phyloP scores from a whole-genome alignment of 2,888 invertebrate species.

The Stenodema calcarata region DNA sequence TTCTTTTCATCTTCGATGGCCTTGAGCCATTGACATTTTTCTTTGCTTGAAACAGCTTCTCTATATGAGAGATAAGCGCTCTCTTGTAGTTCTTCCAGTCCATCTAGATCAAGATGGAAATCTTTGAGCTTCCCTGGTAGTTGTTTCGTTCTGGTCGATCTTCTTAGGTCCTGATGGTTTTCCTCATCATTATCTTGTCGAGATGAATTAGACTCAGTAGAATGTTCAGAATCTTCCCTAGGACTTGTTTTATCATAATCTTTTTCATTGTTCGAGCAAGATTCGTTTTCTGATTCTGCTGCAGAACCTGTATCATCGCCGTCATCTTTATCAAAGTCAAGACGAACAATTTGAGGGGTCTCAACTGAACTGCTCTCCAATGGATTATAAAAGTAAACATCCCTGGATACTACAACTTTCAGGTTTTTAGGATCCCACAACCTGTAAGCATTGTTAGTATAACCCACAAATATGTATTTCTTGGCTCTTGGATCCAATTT shows the following conservation, averaged over 20 bases:
- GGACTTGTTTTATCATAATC: neutral
- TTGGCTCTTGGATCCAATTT: slow-evolving; percentile 25
- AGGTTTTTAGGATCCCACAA: slow-evolving; percentile 25
- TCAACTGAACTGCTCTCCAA: neutral
- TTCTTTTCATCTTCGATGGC: slow-evolving; percentile 57
- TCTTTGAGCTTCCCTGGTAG: neutral
- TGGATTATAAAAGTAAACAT: neutral
- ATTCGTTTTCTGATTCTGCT: neutral
- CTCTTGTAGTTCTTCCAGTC: neutral
- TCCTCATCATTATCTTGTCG: too few relatives aligned
- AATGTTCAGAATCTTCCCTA: neutral
- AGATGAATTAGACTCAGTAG: neutral
- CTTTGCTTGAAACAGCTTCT: slow-evolving; percentile 44
- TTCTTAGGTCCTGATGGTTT: neutral
- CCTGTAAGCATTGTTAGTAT: slow-evolving; percentile 13
- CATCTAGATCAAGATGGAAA: neutral
- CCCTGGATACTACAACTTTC: slow-evolving; percentile 29
- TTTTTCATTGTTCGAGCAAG: neutral
- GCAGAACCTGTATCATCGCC: neutral
- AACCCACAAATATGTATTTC: slow-evolving; percentile 29
- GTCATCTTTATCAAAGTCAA: too few relatives aligned
- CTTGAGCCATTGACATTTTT: too few relatives aligned
- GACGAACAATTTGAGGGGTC: neutral
- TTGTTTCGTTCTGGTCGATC: neutral
- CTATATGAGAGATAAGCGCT: slow-evolving; percentile 38